Evolutionary conservation across 2,888 invertebrate species (phyloP), one percentile per base, ranked within the genome.

Genomic region (Alsophila aescularia): DNA sequence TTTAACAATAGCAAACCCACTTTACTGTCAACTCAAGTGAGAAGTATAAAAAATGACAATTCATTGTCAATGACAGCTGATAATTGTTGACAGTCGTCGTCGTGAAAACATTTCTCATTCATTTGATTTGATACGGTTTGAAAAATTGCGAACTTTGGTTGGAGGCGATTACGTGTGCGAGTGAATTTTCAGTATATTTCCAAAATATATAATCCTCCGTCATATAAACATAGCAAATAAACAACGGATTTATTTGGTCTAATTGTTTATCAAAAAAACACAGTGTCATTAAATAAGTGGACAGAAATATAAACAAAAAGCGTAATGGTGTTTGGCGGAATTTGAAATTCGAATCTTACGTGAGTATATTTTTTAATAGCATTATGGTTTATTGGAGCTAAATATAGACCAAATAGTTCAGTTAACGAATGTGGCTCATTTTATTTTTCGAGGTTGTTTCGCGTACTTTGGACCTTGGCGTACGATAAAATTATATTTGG

Each of bases 381-480:
- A 31, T 24, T 9, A 36, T 14, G 50, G 48, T 18, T 21, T 8
- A 18, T 9, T 9, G 13, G 5, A n/a, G 41, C 58, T 61, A 61
- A 55, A 52, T 44, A 50, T 61, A 61, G 55, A 34, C 18, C 34
- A 45, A 16, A 47, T 34, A 40, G 34, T n/a, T 48, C 16, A 15
- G 29, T 18, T 58, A 49, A 29, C 31, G 21, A 4, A 44, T 8
- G 29, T 41, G 18, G 18, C 44, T 29, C 48, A 29, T 27, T 36
- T 39, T 2, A 41, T 32, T 40, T 44, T 47, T 32, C 55, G 55
- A 61, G 61, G 61, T 52, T 52, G 34, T 10, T 6, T 9, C 6
- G 18, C 14, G 60, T 29, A 42, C 52, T 60, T 67, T 55, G 57
- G 39, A 55, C 61, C 49, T 12, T 40, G 4, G 6, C 0, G 5